Evolutionary conservation across 2,797 vertebrate species (phyloP).

Genomic region (Micrastur ruficollis): DNA sequence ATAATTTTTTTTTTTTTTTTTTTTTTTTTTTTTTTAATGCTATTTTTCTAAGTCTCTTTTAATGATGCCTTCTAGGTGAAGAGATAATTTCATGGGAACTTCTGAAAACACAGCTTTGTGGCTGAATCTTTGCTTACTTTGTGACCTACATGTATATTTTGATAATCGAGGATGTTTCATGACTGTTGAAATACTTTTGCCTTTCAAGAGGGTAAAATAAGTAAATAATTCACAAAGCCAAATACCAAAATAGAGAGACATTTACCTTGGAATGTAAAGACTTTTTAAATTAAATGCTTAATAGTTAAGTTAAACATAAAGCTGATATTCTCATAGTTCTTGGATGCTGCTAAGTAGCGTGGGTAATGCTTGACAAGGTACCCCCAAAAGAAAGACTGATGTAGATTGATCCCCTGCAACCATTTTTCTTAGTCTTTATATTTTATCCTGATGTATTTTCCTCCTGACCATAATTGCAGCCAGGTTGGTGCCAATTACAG

Average conservation of each 20-base stretch:
- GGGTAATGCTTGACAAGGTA: not conserved
- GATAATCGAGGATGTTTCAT: not conserved
- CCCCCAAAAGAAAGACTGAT: not conserved
- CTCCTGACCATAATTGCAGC: not conserved
- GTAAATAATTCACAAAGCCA: constrained; percentile 3
- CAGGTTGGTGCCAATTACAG: not conserved
- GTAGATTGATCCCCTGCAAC: not conserved
- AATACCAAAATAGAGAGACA: not conserved
- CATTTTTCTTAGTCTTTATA: not conserved
- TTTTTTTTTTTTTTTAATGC: not conserved
- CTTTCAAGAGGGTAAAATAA: constrained; percentile 15
- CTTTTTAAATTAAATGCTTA: not conserved
- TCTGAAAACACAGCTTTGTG: not conserved
- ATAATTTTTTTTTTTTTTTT: not conserved
- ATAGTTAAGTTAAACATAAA: not conserved
- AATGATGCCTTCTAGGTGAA: constrained; percentile 51
- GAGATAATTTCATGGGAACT: constrained; percentile 16
- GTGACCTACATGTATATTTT: not conserved
- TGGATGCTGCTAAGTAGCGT: not conserved
- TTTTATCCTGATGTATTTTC: not conserved
- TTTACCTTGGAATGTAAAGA: not conserved
- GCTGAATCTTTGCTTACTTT: not conserved
- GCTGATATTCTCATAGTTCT: not conserved
- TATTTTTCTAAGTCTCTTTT: constrained; percentile 16
- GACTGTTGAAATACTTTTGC: not conserved